These are phyloP conservation scores for Idaea aversata DNA, from an alignment of 2,888 invertebrate genomes.

Conservation along the genomic window DNA sequence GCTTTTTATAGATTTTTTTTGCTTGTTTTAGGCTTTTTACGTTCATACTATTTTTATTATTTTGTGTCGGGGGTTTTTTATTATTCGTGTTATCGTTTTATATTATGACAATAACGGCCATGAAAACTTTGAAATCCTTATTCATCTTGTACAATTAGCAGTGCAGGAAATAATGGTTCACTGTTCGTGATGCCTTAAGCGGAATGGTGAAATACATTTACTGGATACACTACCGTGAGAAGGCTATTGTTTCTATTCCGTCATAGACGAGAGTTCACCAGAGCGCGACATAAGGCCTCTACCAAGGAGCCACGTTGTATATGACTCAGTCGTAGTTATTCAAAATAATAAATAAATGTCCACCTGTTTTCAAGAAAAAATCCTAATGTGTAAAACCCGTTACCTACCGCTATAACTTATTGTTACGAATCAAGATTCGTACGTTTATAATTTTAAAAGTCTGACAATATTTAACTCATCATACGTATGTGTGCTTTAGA, in stretches of 20 bases:
- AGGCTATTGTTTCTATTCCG: conserved; percentile 62
- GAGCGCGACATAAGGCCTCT: conserved; percentile 57
- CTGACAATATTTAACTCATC: no score
- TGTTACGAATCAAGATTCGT: not conserved
- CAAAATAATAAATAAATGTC: not conserved
- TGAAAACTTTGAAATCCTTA: not conserved
- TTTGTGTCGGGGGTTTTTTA: no score
- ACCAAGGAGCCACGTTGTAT: conserved; percentile 32
- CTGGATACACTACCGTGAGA: conserved; percentile 42
- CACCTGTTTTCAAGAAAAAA: not conserved
- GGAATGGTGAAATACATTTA: conserved; percentile 49
- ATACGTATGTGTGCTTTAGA: no score
- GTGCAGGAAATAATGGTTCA: conserved; percentile 30
- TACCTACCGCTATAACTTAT: not conserved
- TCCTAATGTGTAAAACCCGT: not conserved
- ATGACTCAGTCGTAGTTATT: conserved; percentile 41
- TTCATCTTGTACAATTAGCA: conserved; percentile 16
- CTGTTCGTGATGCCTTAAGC: conserved; percentile 27
- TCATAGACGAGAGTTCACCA: conserved; percentile 45
- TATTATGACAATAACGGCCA: conserved; percentile 13
- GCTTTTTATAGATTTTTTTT: no score
- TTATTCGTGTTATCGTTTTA: conserved; percentile 6
- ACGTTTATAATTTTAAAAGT: no score
- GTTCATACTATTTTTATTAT: no score
- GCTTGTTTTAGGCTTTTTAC: no score